These are phyloP conservation scores for Poeciliopsis occidentalis DNA, from an alignment of 2,113 vertebrate species.

Conservation along the genomic window DNA sequence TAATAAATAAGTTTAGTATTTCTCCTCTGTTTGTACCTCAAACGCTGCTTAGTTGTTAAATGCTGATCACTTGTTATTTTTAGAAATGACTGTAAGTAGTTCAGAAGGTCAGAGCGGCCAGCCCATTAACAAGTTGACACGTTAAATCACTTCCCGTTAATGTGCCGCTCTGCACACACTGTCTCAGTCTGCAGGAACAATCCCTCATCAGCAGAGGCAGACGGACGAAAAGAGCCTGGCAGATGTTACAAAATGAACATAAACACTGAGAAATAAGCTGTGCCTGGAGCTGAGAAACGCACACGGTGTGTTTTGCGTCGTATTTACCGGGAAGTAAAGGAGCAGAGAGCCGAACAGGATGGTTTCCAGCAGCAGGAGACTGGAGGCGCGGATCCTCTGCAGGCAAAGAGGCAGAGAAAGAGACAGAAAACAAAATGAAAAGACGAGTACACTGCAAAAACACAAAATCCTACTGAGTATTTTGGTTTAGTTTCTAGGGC, in stretches of 20 bases:
- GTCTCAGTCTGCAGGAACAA: slow-evolving; percentile 2
- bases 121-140: slow-evolving; percentile 10
- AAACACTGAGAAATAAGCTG: slow-evolving; percentile 46
- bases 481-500: too few species aligned
- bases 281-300: background rate
- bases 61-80: background rate
- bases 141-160: slow-evolving; percentile 4
- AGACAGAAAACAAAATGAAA: background rate
- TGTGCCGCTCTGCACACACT: background rate
- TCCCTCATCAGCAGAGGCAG: slow-evolving; percentile 12
- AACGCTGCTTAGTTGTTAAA: background rate
- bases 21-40: background rate
- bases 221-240: slow-evolving; percentile 25
- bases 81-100: background rate
- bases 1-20: background rate
- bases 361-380: slow-evolving; percentile 89
- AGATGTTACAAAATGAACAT: slow-evolving; percentile 31
- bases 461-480: too few species aligned
- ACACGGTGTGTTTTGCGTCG: background rate
- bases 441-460: too few species aligned
- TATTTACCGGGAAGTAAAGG: slow-evolving; percentile 94
- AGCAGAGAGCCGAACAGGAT: slow-evolving; percentile 95
- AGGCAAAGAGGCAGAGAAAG: background rate
- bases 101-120: background rate
- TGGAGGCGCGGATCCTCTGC: slow-evolving; percentile 90